These are phyloP conservation scores for Pollenia labialis DNA, from an alignment of 2,888 invertebrate species.

Conservation along the genomic window DNA sequence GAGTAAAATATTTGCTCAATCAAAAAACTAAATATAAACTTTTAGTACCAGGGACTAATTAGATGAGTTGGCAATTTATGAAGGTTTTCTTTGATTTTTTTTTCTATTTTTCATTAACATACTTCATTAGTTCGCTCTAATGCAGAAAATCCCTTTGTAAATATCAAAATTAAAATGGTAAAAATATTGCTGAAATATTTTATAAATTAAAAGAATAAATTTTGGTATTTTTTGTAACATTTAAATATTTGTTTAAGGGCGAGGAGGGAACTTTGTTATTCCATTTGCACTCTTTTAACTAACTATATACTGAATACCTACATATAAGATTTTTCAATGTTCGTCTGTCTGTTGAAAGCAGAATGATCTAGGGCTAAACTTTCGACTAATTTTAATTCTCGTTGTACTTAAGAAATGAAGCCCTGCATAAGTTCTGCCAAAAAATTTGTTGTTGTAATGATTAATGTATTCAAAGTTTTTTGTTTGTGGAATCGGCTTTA, in stretches of 20 bases:
- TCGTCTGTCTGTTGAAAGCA: too few species aligned
- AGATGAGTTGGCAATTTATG: slow-evolving; percentile 70
- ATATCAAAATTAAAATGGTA: slow-evolving; percentile 24
- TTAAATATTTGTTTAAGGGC: neutral
- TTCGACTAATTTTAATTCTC: too few species aligned
- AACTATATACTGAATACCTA: too few species aligned
- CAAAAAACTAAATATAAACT: slow-evolving; percentile 72
- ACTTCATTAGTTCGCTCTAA: neutral
- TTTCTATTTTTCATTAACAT: neutral
- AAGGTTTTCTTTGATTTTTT: neutral
- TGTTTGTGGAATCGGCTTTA: too few species aligned
- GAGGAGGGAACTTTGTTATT: too few species aligned
- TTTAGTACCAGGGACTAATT: slow-evolving; percentile 70
- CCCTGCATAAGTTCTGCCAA: too few species aligned
- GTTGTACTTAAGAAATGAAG: too few species aligned
- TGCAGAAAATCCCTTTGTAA: slow-evolving; percentile 23
- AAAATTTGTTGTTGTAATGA: too few species aligned
- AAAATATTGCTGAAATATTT: slow-evolving; percentile 14
- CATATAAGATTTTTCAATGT: too few species aligned
- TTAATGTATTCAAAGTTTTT: too few species aligned
- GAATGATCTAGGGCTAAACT: too few species aligned
- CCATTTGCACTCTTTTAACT: too few species aligned
- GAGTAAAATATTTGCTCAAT: slow-evolving; percentile 73
- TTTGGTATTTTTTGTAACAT: neutral
- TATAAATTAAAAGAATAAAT: neutral